Percentiles rank a stretch among this genome's conserved stretches.
phyloP scores from a whole-genome alignment of 1,140 invertebrate species.

The Drosophila eugracilis region DNA sequence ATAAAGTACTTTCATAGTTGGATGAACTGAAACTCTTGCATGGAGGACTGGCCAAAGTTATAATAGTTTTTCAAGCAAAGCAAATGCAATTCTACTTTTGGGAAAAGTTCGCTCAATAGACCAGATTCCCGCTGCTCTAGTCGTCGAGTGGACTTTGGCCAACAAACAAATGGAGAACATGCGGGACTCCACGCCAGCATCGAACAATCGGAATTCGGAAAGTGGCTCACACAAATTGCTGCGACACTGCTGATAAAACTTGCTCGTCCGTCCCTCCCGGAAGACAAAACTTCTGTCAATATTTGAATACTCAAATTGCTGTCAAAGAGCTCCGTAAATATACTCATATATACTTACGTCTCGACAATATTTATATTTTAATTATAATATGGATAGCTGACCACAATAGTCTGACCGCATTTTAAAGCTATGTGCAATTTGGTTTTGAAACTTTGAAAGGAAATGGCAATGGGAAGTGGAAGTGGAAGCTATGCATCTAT shows the following conservation, averaged over 20 bases:
- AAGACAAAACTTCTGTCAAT: conserved; percentile 24
- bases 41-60: conserved; percentile 62
- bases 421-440: conserved; percentile 16
- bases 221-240: conserved; percentile 59
- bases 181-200: conserved; percentile 47
- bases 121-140: conserved; percentile 31
- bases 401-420: conserved; percentile 24
- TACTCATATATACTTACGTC: conserved; percentile 30
- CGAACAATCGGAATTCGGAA: conserved; percentile 68
- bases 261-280: conserved; percentile 2
- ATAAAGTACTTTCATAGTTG: conserved; percentile 83
- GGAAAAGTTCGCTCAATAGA: conserved; percentile 73
- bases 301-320: conserved; percentile 50
- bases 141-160: conserved; percentile 71
- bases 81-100: conserved; percentile 80
- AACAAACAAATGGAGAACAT: conserved; percentile 78
- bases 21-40: conserved; percentile 77
- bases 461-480: background rate
- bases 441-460: background rate
- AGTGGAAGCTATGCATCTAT: background rate
- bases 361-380: conserved; percentile 23
- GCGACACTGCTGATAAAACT: conserved; percentile 70
- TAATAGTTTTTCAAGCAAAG: conserved; percentile 82
- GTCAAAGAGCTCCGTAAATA: conserved; percentile 22
- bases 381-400: conserved; percentile 20